These are phyloP conservation scores for Erebia epiphron DNA, from an alignment of 2,888 invertebrate species.

Conservation along the genomic window DNA sequence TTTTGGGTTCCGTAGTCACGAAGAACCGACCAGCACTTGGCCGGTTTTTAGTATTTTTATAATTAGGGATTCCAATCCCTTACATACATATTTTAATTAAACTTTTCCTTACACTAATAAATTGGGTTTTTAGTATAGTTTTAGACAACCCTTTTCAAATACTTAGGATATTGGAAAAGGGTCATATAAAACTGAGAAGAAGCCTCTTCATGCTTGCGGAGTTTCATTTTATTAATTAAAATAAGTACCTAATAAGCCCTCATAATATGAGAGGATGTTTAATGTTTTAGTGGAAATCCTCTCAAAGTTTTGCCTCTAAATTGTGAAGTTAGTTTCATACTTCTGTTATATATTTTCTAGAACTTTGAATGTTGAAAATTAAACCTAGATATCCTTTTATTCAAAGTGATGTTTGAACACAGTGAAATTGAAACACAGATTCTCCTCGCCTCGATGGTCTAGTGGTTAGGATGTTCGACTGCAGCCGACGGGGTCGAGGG, in stretches of 20 bases:
- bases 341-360: too few species aligned
- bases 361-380: too few species aligned
- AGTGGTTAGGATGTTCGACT: too few species aligned
- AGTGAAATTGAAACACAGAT: too few species aligned
- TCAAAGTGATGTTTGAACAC: too few species aligned
- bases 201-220: neutral
- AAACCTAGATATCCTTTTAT: too few species aligned
- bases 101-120: neutral
- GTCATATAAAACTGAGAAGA: neutral
- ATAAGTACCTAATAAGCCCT: neutral
- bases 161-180: neutral
- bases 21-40: too few species aligned
- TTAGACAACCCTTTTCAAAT: neutral
- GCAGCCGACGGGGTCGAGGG: too few species aligned
- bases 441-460: too few species aligned
- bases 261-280: neutral
- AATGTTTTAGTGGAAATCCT: slow-evolving; percentile 4
- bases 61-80: too few species aligned
- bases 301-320: neutral
- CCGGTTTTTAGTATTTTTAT: too few species aligned
- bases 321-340: neutral
- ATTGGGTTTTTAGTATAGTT: neutral
- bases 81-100: neutral
- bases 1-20: too few species aligned
- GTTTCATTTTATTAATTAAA: slow-evolving; percentile 2